Conservation (phyloP, 2,888 invertebrate species). For the Lomographa bimaculata region DNA sequence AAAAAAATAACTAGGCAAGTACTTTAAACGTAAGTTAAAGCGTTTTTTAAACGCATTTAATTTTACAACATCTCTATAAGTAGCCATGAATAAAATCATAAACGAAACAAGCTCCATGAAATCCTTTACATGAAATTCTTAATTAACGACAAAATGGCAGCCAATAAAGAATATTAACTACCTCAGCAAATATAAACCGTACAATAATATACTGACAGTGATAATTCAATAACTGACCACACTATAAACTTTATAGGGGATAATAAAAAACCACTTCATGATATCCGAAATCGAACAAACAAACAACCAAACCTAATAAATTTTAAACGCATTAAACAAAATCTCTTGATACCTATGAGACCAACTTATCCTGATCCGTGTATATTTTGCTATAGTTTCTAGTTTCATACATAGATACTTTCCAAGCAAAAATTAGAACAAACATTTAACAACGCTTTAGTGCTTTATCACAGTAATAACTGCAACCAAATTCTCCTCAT, state of each 20-base stretch:
- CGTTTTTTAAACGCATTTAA: too few relatives aligned
- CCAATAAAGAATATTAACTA: slow-evolving; percentile 11
- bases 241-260: slow-evolving; percentile 65
- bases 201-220: slow-evolving; percentile 35
- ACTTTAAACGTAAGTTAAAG: too few relatives aligned
- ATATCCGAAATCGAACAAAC: slow-evolving; percentile 65
- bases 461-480: slow-evolving; percentile 1
- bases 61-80: slow-evolving; percentile 15
- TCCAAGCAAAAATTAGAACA: neutral
- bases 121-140: slow-evolving; percentile 10
- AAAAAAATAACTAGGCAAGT: too few relatives aligned
- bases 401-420: slow-evolving; percentile 1
- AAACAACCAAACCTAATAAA: slow-evolving; percentile 65
- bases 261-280: slow-evolving; percentile 70
- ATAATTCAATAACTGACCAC: slow-evolving; percentile 55
- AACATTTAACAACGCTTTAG: neutral
- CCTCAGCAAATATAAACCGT: slow-evolving; percentile 22
- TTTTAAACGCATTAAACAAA: slow-evolving; percentile 75
- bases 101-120: slow-evolving; percentile 20
- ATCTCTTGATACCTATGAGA: slow-evolving; percentile 44
- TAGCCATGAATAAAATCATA: slow-evolving; percentile 23
- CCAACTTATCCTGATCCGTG: slow-evolving; percentile 44
- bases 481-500: neutral
- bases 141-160: slow-evolving; percentile 19
- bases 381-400: slow-evolving; percentile 13